Conservation (phyloP, 92 coral and sea anemone species). For the Galaxea fascicularis region DNA sequence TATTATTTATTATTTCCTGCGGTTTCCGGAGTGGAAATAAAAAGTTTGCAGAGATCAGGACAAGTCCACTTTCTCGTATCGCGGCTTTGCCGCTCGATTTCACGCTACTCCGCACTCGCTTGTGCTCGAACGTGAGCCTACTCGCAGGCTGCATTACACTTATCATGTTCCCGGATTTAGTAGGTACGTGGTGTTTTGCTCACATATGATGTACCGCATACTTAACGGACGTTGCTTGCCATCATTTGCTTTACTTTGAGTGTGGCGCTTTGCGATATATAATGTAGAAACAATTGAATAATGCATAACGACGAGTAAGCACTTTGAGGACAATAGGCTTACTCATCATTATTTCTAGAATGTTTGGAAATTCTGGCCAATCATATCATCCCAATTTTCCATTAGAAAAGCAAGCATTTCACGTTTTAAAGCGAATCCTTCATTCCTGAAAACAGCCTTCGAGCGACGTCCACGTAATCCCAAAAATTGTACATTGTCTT, state of each 20-base stretch:
- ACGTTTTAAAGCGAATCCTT: not conserved
- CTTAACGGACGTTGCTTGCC: not conserved
- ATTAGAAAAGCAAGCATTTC: not conserved
- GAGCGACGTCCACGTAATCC: slow-evolving; percentile 1
- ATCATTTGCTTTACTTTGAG: not conserved
- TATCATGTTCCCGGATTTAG: no score
- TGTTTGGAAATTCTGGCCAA: slow-evolving; percentile 1
- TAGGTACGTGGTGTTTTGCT: not conserved
- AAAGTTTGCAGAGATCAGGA: not conserved
- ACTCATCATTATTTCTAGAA: slow-evolving; percentile 1
- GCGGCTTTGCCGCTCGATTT: not conserved
- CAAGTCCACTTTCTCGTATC: not conserved
- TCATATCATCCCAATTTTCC: not conserved
- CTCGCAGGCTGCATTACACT: not conserved
- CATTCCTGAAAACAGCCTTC: not conserved
- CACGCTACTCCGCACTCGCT: no score
- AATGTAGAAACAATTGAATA: not conserved
- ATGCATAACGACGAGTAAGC: not conserved
- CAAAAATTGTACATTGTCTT: not conserved
- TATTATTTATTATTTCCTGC: not conserved
- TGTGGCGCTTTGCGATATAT: slow-evolving; percentile 7
- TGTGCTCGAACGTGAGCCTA: not conserved
- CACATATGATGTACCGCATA: not conserved
- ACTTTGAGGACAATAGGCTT: not conserved
- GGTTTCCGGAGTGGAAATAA: not conserved